Conservation (phyloP, 2,797 vertebrate genomes). For the Tenualosa thibaudeaui region DNA sequence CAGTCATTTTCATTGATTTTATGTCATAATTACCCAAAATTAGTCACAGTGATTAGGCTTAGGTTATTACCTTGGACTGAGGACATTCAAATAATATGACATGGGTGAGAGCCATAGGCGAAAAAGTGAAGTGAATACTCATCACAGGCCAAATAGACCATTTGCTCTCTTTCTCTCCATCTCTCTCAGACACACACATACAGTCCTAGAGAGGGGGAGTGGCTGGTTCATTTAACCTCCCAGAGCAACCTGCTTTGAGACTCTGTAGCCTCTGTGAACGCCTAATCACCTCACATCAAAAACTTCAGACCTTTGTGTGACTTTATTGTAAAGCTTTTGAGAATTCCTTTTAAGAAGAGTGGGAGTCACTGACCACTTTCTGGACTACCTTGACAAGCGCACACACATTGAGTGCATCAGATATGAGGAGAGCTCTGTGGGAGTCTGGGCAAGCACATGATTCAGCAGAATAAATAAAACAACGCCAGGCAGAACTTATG, state of each 20-base stretch:
- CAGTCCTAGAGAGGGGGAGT: not conserved
- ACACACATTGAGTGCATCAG: not conserved
- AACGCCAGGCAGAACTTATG: not conserved
- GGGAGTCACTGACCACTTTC: constrained; percentile 20
- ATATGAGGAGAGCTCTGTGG: not conserved
- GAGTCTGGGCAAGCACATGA: constrained; percentile 13
- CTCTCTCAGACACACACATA: not conserved
- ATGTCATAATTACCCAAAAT: no score
- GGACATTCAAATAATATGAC: no score
- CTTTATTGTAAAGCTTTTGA: not conserved
- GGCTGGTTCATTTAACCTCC: not conserved
- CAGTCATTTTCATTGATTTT: no score
- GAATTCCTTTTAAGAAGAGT: constrained; percentile 15
- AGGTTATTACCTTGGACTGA: no score
- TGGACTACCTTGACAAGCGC: constrained; percentile 9
- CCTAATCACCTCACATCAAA: not conserved
- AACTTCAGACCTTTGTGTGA: constrained; percentile 24
- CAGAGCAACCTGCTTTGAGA: constrained; percentile 11
- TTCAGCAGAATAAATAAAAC: constrained; percentile 15
- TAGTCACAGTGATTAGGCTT: no score
- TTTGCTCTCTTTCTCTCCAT: no score
- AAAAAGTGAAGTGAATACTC: not conserved
- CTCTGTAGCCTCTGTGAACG: not conserved
- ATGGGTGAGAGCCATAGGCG: no score
- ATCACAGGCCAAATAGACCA: no score